Percentiles rank a stretch among this genome's conserved stretches.
Conservation (phyloP, 2,113 vertebrate genomes). For the Promerops cafer region DNA sequence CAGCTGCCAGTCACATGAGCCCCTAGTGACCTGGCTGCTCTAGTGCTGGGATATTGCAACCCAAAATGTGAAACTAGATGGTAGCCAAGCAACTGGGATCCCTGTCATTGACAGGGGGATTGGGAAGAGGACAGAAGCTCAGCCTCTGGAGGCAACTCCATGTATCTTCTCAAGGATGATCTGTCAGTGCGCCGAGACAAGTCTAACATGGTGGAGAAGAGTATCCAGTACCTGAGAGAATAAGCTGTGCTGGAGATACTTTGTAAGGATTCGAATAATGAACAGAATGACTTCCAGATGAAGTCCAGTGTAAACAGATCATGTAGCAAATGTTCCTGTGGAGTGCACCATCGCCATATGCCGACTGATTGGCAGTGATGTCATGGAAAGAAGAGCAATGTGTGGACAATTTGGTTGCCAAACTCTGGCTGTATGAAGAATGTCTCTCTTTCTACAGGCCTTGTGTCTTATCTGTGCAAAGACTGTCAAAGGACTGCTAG, state of each 20-base stretch:
- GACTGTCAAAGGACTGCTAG: too few species aligned
- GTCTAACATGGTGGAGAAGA: fast-evolving
- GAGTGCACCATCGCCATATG: fast-evolving
- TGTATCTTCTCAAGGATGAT: too few species aligned
- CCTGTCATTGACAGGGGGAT: neutral
- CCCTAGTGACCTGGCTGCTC: neutral
- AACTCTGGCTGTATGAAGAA: neutral
- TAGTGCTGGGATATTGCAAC: neutral
- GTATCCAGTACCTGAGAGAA: neutral
- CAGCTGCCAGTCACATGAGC: neutral
- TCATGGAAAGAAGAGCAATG: too few species aligned
- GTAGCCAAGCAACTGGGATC: neutral
- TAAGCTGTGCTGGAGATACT: neutral
- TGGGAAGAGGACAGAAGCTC: neutral
- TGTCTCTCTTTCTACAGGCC: neutral
- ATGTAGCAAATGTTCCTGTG: neutral
- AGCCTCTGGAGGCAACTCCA: neutral
- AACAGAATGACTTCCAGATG: neutral
- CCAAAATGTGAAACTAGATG: neutral
- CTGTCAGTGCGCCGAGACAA: fast-evolving
- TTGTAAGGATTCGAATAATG: neutral
- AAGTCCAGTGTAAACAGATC: neutral
- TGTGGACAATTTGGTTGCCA: neutral
- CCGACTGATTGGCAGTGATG: neutral
- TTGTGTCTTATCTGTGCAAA: neutral